These are phyloP conservation scores for Pelvicachromis taeniatus DNA, from an alignment of 2,113 vertebrate genomes.

Conservation along the genomic window DNA sequence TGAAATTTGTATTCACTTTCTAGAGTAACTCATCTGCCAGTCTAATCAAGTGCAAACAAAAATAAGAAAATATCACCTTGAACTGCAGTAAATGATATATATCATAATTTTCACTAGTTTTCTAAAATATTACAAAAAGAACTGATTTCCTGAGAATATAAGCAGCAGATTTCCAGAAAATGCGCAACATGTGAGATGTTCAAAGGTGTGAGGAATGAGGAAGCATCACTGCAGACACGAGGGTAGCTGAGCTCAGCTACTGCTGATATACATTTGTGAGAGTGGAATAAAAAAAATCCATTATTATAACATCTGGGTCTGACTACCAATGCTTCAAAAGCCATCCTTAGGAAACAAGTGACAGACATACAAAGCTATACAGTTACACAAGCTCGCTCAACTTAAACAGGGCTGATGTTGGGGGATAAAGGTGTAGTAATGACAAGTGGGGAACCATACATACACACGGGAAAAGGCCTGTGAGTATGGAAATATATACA, in stretches of 20 bases:
- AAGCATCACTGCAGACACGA: neutral
- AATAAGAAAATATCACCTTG: neutral
- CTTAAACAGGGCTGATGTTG: neutral
- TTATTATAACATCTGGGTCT: neutral
- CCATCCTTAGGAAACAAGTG: neutral
- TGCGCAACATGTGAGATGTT: neutral
- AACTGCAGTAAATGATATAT: neutral
- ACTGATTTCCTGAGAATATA: neutral
- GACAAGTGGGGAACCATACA: neutral
- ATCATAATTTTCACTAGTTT: neutral
- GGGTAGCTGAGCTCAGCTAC: accelerated
- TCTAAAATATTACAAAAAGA: neutral
- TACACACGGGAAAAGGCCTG: neutral
- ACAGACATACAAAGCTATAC: neutral
- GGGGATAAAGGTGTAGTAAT: neutral
- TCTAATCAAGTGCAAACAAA: neutral
- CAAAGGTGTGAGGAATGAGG: neutral
- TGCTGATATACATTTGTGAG: neutral
- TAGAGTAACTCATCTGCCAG: neutral
- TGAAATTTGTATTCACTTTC: neutral
- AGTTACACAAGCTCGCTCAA: accelerated
- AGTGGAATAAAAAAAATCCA: neutral
- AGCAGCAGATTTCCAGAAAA: neutral
- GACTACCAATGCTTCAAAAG: neutral
- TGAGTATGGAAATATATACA: too few species aligned